Evolutionary conservation across 2,888 invertebrate genomes (phyloP), one percentile per base, ranked within the genome.

Genomic region (Mythimna ferrago): DNA sequence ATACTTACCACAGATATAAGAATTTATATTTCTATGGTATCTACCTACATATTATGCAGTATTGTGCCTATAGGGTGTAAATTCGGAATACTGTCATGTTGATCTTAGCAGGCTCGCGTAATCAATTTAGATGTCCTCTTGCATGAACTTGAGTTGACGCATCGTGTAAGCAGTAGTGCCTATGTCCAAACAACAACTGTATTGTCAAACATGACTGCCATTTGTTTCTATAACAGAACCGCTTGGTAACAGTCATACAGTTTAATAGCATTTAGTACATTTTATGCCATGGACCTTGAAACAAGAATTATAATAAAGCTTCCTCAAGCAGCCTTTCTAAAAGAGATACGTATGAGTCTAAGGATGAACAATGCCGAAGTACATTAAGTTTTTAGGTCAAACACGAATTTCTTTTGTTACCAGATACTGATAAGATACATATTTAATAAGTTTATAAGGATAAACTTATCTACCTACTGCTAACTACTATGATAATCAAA

Each of bases 61-160:
- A 16, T 21, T 41, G 14, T 41, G 6, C 60, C 19, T 35, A 16
- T 16, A 38, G 10, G 19, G 19, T 53, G 51, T 53, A 6, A 6
- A 5, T 53, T n/a, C 48, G 51, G 51, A 53, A 19, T 51, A 19
- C 6, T 48, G 44, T 48, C 14, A 1, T 19, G 48, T 53, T 7
- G 7, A n/a, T n/a, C 51, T 53, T 53, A 53, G 35, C 19, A 44
- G 61, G 44, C 16, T 32, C n/a, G 54, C 56, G 32, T 48, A 78
- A 63, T 66, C 58, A 64, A 73, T 73, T 78, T 41, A 57, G 51
- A 63, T 58, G 51, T 63, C 48, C 51, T 41, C 41, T 65, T 51
- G 68, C n/a, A 14, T 51, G 51, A 32, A 11, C 48, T 56, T 54
- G 26, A 51, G 56, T 53, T 32, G 76, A 44, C 26, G 26, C 56